These are phyloP conservation scores for Saccopteryx leptura DNA, from an alignment of 2,113 vertebrate genomes.

Conservation along the genomic window DNA sequence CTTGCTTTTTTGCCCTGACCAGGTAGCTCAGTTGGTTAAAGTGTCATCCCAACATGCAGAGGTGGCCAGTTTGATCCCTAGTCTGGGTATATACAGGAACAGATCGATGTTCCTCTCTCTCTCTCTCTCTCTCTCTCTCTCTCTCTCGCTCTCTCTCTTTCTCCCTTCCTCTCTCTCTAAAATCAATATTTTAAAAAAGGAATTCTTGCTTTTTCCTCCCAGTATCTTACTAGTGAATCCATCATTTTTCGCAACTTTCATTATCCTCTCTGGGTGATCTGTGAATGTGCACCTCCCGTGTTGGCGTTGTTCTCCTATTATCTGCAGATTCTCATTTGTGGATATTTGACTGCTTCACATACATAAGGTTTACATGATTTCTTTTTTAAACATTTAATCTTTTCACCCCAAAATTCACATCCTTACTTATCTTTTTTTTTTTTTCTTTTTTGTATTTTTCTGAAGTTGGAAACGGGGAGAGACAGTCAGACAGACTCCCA, in stretches of 20 bases:
- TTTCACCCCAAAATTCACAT: background rate
- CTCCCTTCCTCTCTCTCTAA: too few relatives aligned
- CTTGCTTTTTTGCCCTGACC: background rate
- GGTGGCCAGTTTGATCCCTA: too few relatives aligned
- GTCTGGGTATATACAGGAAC: too few relatives aligned
- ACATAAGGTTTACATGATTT: background rate
- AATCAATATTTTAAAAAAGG: background rate
- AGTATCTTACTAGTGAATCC: background rate
- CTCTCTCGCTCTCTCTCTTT: too few relatives aligned
- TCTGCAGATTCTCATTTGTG: constrained; percentile 11
- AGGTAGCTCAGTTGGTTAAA: too few relatives aligned
- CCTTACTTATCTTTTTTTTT: background rate
- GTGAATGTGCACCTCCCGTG: background rate
- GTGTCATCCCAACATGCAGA: too few relatives aligned
- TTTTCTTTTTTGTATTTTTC: too few relatives aligned
- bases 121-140: too few relatives aligned
- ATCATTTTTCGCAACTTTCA: background rate
- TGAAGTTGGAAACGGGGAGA: too few relatives aligned
- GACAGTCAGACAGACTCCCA: too few relatives aligned
- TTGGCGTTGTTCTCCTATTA: background rate
- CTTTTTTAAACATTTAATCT: background rate
- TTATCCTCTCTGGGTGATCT: constrained; percentile 21
- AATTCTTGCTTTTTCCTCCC: background rate
- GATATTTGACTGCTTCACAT: background rate
- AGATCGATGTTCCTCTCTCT: too few relatives aligned